Evolutionary conservation across 2,888 invertebrate genomes (phyloP), one percentile per base, ranked within the genome.

Genomic region (Tanypteryx hageni): DNA sequence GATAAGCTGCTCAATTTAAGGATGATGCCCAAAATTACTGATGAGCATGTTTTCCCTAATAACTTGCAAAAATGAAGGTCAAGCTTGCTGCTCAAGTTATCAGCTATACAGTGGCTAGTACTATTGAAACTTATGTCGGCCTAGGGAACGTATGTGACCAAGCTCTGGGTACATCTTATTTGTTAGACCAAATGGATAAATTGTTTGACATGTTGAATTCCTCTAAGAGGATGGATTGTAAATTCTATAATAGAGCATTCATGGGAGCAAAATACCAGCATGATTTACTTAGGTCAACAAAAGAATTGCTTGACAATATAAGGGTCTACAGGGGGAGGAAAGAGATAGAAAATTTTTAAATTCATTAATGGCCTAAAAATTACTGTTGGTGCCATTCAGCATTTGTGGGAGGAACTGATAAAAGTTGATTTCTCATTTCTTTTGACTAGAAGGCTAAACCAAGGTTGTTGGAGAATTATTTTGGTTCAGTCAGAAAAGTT

Each of bases 311-410:
- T 61, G 18, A 61, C 1, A 61, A 61, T 61, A 18, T 61, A 61
- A 61, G 18, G 0, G 5, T 61, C 18, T 13, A 16, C 2, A 61
- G 61, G 3, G 5, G 61, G 61, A 7, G 61, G 3, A 61, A 61
- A 18, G 61, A n/a, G n/a, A n/a, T n/a, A n/a, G n/a, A n/a, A n/a
- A n/a, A n/a, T n/a, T n/a, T n/a, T n/a, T n/a, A n/a, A n/a, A n/a
- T n/a, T n/a, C n/a, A n/a, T n/a, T n/a, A n/a, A n/a, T n/a, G n/a
- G n/a, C n/a, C n/a, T n/a, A n/a, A n/a, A n/a, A n/a, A n/a, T n/a
- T n/a, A n/a, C n/a, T n/a, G n/a, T n/a, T n/a, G n/a, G 5, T 1
- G 7, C 5, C 2, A 61, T 7, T 4, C 1, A 7, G 5, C 0
- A 61, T 16, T 4, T 61, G 61, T 61, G 61, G 61, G 61, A 61